These are phyloP conservation scores for Formica aserva DNA, from an alignment of 2,888 invertebrate genomes.

Conservation along the genomic window DNA sequence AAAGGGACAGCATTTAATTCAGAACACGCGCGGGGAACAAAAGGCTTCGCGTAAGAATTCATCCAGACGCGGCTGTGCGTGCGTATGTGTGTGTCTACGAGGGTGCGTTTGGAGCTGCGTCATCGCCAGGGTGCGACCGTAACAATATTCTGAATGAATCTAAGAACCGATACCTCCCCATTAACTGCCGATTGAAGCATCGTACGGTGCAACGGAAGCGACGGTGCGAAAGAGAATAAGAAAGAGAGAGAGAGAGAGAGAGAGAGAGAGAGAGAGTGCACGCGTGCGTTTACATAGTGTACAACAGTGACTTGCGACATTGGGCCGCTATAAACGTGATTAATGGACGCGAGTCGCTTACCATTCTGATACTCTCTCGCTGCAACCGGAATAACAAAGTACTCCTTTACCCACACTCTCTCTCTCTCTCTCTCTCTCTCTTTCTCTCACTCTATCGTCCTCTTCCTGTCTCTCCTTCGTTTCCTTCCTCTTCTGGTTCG, in stretches of 20 bases:
- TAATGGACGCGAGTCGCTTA: slow-evolving; percentile 84
- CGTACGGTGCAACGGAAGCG: slow-evolving; percentile 56
- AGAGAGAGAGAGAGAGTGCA: slow-evolving; percentile 42
- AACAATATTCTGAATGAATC: slow-evolving; percentile 64
- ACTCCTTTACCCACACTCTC: slow-evolving; percentile 66
- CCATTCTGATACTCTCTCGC: slow-evolving; percentile 83
- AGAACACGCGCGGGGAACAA: neutral
- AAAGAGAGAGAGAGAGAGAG: neutral
- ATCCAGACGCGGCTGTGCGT: slow-evolving; percentile 12
- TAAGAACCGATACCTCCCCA: slow-evolving; percentile 72
- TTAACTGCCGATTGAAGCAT: slow-evolving; percentile 72
- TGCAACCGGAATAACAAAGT: slow-evolving; percentile 83
- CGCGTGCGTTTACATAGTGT: slow-evolving; percentile 80
- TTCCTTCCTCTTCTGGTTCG: neutral
- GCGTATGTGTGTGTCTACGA: neutral
- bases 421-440: slow-evolving; percentile 15
- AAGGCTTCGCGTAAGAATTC: slow-evolving; percentile 23
- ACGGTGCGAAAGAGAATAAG: slow-evolving; percentile 29
- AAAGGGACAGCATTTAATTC: slow-evolving; percentile 10
- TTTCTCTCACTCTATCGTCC: neutral
- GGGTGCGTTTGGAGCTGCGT: slow-evolving; percentile 59
- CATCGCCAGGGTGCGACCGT: slow-evolving; percentile 59
- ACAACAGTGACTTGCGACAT: slow-evolving; percentile 84
- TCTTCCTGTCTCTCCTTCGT: slow-evolving; percentile 25
- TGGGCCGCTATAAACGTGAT: slow-evolving; percentile 84